Percentiles rank a stretch among this genome's conserved stretches.
Evolutionary conservation across 2,797 vertebrate species (phyloP).

Genomic region (Smutsia gigantea): DNA sequence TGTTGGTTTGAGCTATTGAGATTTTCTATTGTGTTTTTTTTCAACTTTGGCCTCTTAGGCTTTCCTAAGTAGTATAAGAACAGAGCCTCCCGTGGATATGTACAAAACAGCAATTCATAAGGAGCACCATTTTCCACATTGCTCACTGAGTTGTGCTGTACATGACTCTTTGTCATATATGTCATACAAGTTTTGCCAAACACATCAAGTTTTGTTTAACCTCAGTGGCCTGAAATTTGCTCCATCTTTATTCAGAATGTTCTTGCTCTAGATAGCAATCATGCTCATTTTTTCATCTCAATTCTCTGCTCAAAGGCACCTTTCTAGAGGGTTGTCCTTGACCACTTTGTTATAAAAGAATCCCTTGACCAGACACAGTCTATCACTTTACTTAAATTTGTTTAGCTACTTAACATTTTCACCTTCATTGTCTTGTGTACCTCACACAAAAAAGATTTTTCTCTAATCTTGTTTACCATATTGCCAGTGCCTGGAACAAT

Average conservation of each 20-base stretch:
- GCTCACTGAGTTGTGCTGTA: not conserved
- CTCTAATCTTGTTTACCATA: not conserved
- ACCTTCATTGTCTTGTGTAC: not conserved
- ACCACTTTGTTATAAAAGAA: not conserved
- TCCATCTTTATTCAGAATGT: not conserved
- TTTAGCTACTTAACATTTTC: not conserved
- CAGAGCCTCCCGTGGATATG: not conserved
- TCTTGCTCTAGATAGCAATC: not conserved
- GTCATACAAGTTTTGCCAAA: not conserved
- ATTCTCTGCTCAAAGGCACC: not conserved
- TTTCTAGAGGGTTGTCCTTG: not conserved
- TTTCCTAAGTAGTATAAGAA: not conserved
- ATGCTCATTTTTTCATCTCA: not conserved
- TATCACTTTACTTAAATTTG: not conserved
- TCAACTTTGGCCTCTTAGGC: not conserved
- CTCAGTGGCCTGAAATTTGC: not conserved
- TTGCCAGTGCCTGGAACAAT: not conserved
- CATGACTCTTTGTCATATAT: not conserved
- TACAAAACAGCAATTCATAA: not conserved
- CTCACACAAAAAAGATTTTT: not conserved
- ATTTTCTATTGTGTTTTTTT: not conserved
- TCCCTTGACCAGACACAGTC: not conserved
- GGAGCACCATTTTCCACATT: not conserved
- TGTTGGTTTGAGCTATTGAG: not conserved
- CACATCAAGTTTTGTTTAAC: not conserved